Percentiles rank a stretch among this genome's conserved stretches.
phyloP scores from a whole-genome alignment of 2,113 vertebrate genomes.

The Gorsachius goisagi region DNA sequence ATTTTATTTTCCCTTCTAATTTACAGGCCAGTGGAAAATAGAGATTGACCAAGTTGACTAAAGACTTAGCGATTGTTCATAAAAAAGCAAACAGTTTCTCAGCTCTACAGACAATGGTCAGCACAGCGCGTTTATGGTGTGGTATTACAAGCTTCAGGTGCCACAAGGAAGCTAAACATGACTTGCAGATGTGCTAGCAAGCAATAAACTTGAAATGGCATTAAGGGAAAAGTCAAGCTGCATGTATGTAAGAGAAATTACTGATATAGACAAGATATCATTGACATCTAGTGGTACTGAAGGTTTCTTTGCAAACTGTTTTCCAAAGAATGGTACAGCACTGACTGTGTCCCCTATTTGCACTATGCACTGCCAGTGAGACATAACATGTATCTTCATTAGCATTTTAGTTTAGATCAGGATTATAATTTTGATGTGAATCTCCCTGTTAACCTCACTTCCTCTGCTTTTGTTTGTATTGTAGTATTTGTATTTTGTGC shows the following conservation, averaged over 20 bases:
- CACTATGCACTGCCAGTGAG: not conserved
- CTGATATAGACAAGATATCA: not conserved
- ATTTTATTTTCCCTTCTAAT: constrained; percentile 39
- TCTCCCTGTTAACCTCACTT: not conserved
- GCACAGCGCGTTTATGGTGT: not conserved
- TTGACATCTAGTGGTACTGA: not conserved
- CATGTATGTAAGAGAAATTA: not conserved
- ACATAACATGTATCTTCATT: not conserved
- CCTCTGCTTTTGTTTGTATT: not conserved
- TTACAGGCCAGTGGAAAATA: constrained; percentile 16
- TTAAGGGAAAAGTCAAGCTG: not conserved
- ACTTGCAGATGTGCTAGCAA: not conserved
- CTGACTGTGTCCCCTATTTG: not conserved
- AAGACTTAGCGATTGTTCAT: not conserved
- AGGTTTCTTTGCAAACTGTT: not conserved
- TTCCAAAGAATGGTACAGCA: not conserved
- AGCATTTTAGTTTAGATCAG: not conserved
- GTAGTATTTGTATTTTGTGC: too few relatives aligned
- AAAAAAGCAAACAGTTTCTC: constrained; percentile 11
- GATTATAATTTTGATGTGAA: not conserved
- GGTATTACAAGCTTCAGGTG: not conserved
- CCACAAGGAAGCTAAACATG: not conserved
- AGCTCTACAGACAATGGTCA: not conserved
- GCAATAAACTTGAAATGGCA: not conserved
- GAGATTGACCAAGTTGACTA: not conserved